These are phyloP conservation scores for Microtus pennsylvanicus DNA, from an alignment of 2,113 vertebrate genomes.

Conservation along the genomic window DNA sequence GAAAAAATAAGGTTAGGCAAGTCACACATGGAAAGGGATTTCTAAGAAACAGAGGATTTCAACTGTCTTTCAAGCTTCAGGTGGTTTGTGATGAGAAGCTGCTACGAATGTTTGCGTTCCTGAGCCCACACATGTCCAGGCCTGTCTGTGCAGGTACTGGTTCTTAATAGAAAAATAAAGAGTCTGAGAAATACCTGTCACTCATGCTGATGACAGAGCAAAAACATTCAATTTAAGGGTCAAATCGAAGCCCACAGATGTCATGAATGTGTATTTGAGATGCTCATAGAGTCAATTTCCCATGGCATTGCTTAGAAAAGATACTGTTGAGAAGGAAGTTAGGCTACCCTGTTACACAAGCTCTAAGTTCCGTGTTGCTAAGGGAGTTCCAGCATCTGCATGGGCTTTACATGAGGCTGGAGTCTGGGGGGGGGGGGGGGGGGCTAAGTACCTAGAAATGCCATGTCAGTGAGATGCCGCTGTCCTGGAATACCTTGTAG, in stretches of 20 bases:
- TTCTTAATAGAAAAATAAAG: background rate
- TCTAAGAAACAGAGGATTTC: background rate
- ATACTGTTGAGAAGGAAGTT: background rate
- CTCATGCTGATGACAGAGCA: background rate
- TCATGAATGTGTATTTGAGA: background rate
- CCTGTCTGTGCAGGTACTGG: background rate
- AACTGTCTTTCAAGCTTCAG: background rate
- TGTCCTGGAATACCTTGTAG: background rate
- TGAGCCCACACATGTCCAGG: background rate
- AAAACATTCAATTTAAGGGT: background rate
- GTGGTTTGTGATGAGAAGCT: background rate
- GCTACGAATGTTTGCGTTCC: background rate
- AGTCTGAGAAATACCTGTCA: background rate
- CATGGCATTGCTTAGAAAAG: background rate
- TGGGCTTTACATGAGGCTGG: rapidly evolving
- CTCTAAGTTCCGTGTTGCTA: background rate
- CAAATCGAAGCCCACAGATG: background rate
- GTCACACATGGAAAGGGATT: background rate
- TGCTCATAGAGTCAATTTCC: background rate
- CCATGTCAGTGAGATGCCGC: background rate
- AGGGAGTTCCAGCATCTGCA: background rate
- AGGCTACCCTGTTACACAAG: background rate
- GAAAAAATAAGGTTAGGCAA: background rate
- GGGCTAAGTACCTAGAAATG: background rate
- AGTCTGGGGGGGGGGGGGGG: too few relatives aligned